Base-by-base conservation (phyloP, 2,113 vertebrate genomes). In the Ellobius talpinus region DNA sequence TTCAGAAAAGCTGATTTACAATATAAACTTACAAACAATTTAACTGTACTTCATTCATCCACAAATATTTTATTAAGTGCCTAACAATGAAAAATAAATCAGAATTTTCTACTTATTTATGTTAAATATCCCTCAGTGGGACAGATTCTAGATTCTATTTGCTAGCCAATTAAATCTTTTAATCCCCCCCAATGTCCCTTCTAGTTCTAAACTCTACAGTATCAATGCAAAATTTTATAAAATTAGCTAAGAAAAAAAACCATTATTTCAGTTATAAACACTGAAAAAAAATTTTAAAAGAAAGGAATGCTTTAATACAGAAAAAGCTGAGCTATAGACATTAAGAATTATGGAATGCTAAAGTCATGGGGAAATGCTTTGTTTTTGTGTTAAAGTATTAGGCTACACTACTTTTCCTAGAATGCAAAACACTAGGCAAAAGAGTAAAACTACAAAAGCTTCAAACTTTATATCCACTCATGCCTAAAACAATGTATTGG, bases 1-100 rank as follows among this genome's bases (percentile, higher is more conserved):
- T 87, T 93, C 73, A 87, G 79, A 96, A 96, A 96, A 31, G 92
- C 33, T 91, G 77, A 90, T 72, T 96, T 78, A 96, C 36, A 93
- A 39, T 58, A 82, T 95, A 82, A 94, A 94, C 63, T 73, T 90
- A 73, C 65, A 96, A 91, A 95, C 65, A 82, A 92, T 55, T 84
- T 50, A 91, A 95, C 2, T 85, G 21, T 5, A 77, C 63, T 94
- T 72, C 24, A 91, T 84, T 91, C 77, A 87, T 36, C 21, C 92
- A 84, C 29, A 85, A 87, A 47, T 87, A 72, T 79, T 82, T 87
- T 86, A 68, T 47, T 92, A 87, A 90, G 24, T 96, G 24, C 9
- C 42, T 89, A 50, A 61, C 33, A 42, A 1, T 73, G 50, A 73
- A 87, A 33, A 50, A 89, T 68, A 95, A 94, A 52, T 82, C 55